Conservation (phyloP, 2,888 invertebrate genomes). For the Platycheirus albimanus region DNA sequence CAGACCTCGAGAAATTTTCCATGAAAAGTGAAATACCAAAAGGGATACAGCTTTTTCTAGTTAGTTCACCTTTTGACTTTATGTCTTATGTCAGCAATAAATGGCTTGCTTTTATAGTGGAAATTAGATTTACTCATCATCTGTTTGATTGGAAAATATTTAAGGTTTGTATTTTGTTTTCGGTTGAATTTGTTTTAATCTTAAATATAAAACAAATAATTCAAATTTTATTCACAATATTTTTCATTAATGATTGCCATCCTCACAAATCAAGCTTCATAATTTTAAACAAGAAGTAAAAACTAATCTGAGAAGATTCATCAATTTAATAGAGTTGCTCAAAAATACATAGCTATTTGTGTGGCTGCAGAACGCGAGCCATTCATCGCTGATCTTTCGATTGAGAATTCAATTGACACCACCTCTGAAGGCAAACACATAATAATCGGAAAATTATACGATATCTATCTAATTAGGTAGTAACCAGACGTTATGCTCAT, state of each 20-base stretch:
- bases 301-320: conserved; percentile 40
- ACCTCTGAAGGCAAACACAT: conserved; percentile 19
- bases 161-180: too few relatives aligned
- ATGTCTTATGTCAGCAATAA: conserved; percentile 28
- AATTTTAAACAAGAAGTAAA: background rate
- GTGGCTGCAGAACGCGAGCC: background rate
- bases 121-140: too few relatives aligned
- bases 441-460: conserved; percentile 39
- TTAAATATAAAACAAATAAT: too few relatives aligned
- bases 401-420: conserved; percentile 41
- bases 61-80: conserved; percentile 34
- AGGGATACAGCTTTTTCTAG: conserved; percentile 7
- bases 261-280: conserved; percentile 40
- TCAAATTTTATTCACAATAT: too few relatives aligned
- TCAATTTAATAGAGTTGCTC: conserved; percentile 61
- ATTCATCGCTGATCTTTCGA: background rate
- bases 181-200: too few relatives aligned
- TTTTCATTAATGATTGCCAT: conserved; percentile 31
- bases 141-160: too few relatives aligned
- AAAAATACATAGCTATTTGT: conserved; percentile 21
- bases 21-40: conserved; percentile 19
- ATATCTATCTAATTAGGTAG: conserved; percentile 45
- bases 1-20: conserved; percentile 5
- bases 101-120: background rate
- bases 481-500: conserved; percentile 42